Evolutionary conservation across 2,113 vertebrate species (phyloP), one percentile per base, ranked within the genome.

Genomic region (Neodontobutis hainanensis): DNA sequence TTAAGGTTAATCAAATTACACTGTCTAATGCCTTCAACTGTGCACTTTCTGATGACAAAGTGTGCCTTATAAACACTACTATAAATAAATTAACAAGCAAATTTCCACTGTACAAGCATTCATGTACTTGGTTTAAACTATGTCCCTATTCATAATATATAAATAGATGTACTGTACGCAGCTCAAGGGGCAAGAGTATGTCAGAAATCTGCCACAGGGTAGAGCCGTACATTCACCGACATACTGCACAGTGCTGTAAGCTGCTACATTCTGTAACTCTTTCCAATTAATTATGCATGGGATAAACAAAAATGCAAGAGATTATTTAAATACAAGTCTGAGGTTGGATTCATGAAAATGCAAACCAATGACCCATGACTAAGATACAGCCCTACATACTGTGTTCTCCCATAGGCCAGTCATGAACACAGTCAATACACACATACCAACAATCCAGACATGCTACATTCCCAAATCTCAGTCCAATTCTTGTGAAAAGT

Each of bases 121-220:
- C 19, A 27, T 27, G 19, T 27, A 27, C 19, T 11, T 19, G 19
- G 48, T 53, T n/a, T 35, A 55, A 14, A 55, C 51, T 46, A 46
- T 57, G 50, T 46, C 2, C 53, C 9, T 43, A 27, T 72, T 12
- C 36, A 76, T 73, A 48, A 70, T 78, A 50, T 50, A 64, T 66
- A 62, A 58, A 66, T 65, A 62, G 42, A 46, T 12, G 12, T 12
- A 27, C 34, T 46, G 46, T 40, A 56, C 70, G 46, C 62, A 60
- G 59, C 48, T 36, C 12, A 2, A 9, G 32, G 11, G 27, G 48
- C 16, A 32, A 19, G 5, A 34, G 43, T 63, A 12, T 50, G 51
- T 15, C 48, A n/a, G 42, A 61, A 42, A n/a, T n/a, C n/a, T n/a
- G n/a, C 63, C 63, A 47, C 64, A 27, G 61, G 55, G 77, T n/a